phyloP scores from a whole-genome alignment of 2,888 invertebrate species.

The Calephelis perditalis region DNA sequence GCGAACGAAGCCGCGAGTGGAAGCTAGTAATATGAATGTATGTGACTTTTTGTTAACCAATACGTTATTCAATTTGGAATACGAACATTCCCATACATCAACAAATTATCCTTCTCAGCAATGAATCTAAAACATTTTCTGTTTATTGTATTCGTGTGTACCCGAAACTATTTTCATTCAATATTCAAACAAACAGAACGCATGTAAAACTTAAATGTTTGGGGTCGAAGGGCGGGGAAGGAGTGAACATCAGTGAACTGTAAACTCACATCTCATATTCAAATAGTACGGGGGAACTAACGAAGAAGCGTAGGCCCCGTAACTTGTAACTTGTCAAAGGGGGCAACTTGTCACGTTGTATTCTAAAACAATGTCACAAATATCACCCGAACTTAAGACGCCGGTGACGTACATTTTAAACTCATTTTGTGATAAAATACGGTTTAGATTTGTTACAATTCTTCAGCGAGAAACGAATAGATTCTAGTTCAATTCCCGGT shows the following conservation, averaged over 20 bases:
- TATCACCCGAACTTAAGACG: neutral
- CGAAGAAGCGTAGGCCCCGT: slow-evolving; percentile 40
- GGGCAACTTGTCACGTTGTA: slow-evolving; percentile 6
- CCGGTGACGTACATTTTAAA: too few species aligned
- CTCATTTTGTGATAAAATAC: too few species aligned
- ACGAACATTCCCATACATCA: neutral
- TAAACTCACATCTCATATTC: slow-evolving; percentile 67
- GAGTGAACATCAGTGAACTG: slow-evolving; percentile 49
- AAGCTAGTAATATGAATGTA: too few species aligned
- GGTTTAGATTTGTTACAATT: too few species aligned
- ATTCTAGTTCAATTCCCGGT: too few species aligned
- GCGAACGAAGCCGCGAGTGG: too few species aligned
- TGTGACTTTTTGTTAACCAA: neutral
- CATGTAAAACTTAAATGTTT: slow-evolving; percentile 61
- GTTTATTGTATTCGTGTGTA: slow-evolving; percentile 14
- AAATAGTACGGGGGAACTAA: slow-evolving; percentile 72
- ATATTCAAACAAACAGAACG: slow-evolving; percentile 40
- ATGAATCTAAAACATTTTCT: neutral
- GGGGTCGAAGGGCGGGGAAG: slow-evolving; percentile 38
- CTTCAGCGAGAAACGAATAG: too few species aligned
- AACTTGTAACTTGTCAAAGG: slow-evolving; percentile 8
- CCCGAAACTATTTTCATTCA: slow-evolving; percentile 42
- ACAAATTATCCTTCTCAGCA: slow-evolving; percentile 1
- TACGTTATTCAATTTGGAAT: neutral
- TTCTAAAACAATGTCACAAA: slow-evolving; percentile 13